Percentiles rank a stretch among this genome's conserved stretches.
These are phyloP conservation scores for Trachymyrmex septentrionalis DNA, from an alignment of 1,140 invertebrate species.

Conservation along the genomic window DNA sequence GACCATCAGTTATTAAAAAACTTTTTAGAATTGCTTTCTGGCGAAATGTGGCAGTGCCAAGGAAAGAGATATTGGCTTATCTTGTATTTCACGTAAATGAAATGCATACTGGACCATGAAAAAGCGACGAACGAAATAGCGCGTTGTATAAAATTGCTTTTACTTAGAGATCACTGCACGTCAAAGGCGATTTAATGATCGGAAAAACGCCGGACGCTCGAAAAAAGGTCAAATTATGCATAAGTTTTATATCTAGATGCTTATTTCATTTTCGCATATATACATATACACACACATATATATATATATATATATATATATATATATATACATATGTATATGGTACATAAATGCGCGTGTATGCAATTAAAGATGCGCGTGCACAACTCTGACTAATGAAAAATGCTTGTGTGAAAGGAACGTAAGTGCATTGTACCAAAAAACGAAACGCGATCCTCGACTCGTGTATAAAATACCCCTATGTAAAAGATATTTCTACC, in stretches of 20 bases:
- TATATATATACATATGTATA: background rate
- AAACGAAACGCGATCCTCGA: slow-evolving; percentile 15
- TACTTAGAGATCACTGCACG: slow-evolving; percentile 51
- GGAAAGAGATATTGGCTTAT: slow-evolving; percentile 17
- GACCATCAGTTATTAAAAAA: background rate
- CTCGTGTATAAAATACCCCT: background rate
- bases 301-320: no score
- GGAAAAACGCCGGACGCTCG: slow-evolving; percentile 26
- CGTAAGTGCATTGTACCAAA: slow-evolving; percentile 8
- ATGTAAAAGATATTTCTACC: background rate
- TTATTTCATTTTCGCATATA: background rate
- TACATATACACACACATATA: no score
- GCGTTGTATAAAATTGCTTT: slow-evolving; percentile 32
- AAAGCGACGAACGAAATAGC: slow-evolving; percentile 24
- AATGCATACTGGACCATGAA: slow-evolving; percentile 25
- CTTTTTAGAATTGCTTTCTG: background rate
- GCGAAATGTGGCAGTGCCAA: background rate
- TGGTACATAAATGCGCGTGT: background rate
- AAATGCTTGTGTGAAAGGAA: slow-evolving; percentile 18
- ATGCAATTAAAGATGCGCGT: slow-evolving; percentile 8
- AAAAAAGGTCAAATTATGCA: slow-evolving; percentile 35
- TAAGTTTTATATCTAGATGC: slow-evolving; percentile 5
- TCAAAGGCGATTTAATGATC: slow-evolving; percentile 41
- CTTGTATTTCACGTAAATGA: slow-evolving; percentile 29
- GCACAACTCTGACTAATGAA: slow-evolving; percentile 15